A percentile compares a stretch with the other conserved stretches of the same genome.
Evolutionary conservation across 2,113 vertebrate genomes (phyloP).

Genomic region (Apus apus): DNA sequence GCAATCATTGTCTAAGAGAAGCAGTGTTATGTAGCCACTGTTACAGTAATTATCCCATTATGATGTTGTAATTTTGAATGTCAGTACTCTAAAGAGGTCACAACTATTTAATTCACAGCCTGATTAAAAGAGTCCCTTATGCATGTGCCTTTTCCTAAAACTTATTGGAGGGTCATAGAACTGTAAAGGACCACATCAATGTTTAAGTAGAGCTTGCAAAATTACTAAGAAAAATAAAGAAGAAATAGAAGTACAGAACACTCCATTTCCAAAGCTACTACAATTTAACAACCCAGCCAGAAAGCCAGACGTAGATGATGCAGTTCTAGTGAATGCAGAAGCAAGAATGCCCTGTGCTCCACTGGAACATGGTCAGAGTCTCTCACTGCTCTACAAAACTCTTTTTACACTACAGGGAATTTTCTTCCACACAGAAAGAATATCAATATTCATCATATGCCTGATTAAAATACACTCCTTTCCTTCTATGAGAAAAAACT

Average conservation of each 20-base stretch:
- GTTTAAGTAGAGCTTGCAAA: not conserved
- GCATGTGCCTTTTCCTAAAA: not conserved
- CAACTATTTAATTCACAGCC: not conserved
- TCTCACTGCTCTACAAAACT: not conserved
- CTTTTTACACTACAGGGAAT: not conserved
- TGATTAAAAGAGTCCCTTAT: not conserved
- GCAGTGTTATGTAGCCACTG: too few species aligned
- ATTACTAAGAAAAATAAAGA: not conserved
- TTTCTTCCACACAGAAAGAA: not conserved
- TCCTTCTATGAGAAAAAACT: not conserved
- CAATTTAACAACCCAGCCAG: not conserved
- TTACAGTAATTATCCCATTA: fast-evolving
- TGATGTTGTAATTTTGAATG: not conserved
- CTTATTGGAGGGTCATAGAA: not conserved
- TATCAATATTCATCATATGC: not conserved
- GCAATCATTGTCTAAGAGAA: not conserved
- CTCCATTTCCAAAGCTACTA: not conserved
- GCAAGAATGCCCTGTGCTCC: not conserved
- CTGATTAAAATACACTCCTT: not conserved
- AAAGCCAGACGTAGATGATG: not conserved
- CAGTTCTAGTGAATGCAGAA: not conserved
- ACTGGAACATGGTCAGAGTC: not conserved
- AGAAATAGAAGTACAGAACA: not conserved
- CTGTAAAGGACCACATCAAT: not conserved
- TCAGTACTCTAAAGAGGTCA: not conserved